Evolutionary conservation across 2,797 vertebrate genomes (phyloP), one percentile per base, ranked within the genome.

Genomic region (Cirrhinus mrigala): DNA sequence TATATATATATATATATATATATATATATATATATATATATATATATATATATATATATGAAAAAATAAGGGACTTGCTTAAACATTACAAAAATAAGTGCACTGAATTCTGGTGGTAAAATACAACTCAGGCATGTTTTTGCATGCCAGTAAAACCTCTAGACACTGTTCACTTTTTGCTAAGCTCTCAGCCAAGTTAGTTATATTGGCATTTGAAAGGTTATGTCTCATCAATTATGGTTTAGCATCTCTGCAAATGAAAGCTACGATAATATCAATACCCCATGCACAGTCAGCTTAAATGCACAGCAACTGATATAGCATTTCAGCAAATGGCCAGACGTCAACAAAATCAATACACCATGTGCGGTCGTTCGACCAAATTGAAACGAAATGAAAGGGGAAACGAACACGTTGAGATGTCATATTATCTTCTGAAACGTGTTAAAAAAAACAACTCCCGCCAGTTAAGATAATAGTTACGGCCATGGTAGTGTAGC

Each of bases 261-360:
- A 68, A 77, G 60, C 73, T 44, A 22, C 46, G 40, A 62, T 62
- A 68, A 77, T 77, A 77, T 76, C 58, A 83, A 83, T 83, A 54
- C 48, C 73, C 33, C 60, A 66, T 68, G 48, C 54, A 33, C 69
- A 60, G 81, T 82, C 82, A 83, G 60, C 60, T 68, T 68, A 76
- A 77, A 84, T 60, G 75, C 83, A 70, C 48, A 60, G 52, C 24
- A 44, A 78, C 52, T 48, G 74, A 69, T 60, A 60, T 48, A 70
- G 50, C 62, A 60, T 78, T 84, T 84, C 52, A 84, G 75, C 16
- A 84, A 78, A 78, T 48, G 64, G 64, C 33, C 75, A 84, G 74
- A 60, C 7, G 14, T 48, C 64, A 69, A 46, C 64, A 24, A 85
- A 79, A 85, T 85, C 83, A 79, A 79, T 79, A 85, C 27, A 48